Evolutionary conservation across 2,888 invertebrate genomes (phyloP).

Genomic region (Drosophila merina): DNA sequence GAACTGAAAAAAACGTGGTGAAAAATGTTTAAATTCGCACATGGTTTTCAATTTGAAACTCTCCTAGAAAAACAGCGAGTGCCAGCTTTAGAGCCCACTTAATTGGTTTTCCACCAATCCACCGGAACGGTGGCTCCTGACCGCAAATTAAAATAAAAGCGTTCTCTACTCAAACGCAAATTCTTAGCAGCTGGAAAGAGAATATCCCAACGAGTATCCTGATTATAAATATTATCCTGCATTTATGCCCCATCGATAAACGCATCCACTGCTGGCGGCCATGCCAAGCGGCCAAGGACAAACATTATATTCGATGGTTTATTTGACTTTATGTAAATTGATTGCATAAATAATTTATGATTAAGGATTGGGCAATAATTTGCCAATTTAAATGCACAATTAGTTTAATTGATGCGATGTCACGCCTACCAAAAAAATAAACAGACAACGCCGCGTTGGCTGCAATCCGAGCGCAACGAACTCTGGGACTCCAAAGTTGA

Average conservation of each 20-base stretch:
- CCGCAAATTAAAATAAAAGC: slow-evolving; percentile 54
- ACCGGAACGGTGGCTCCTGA: slow-evolving; percentile 3
- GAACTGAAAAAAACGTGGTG: not conserved
- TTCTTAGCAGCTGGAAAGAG: slow-evolving; percentile 2
- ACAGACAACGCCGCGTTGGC: not conserved
- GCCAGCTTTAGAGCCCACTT: slow-evolving; percentile 42
- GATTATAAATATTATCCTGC: slow-evolving; percentile 1
- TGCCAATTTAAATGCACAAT: slow-evolving; percentile 60
- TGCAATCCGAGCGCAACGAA: slow-evolving; percentile 30
- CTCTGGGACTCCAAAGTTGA: slow-evolving; percentile 29
- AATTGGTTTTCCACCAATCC: slow-evolving; percentile 57
- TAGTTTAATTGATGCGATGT: slow-evolving; percentile 55
- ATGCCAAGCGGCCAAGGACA: slow-evolving; percentile 7
- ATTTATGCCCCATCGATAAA: slow-evolving; percentile 4
- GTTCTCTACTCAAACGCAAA: not conserved
- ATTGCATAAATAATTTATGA: slow-evolving; percentile 65
- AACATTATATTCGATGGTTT: slow-evolving; percentile 34
- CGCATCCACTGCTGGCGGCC: not conserved
- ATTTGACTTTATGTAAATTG: slow-evolving; percentile 55
- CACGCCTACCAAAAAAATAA: slow-evolving; percentile 21
- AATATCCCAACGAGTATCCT: not conserved
- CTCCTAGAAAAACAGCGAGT: slow-evolving; percentile 14
- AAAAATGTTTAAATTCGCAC: slow-evolving; percentile 26
- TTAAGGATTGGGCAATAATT: slow-evolving; percentile 49
- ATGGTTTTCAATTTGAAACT: slow-evolving; percentile 38